These are phyloP conservation scores for Macrocentrus cingulum DNA, from an alignment of 1,140 invertebrate genomes.

Conservation along the genomic window DNA sequence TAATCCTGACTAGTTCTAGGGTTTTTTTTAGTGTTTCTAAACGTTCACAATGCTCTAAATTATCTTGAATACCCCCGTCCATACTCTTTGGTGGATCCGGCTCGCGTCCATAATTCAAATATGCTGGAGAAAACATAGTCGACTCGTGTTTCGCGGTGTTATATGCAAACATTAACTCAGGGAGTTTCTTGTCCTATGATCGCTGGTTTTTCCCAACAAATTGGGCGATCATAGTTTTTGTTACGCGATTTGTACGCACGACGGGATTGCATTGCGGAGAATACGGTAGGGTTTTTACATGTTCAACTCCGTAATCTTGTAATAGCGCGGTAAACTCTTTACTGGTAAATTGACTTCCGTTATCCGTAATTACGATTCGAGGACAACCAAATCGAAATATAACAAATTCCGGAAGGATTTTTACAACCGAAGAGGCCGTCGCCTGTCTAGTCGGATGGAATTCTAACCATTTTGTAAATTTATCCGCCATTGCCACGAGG, in stretches of 20 bases:
- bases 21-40: not conserved
- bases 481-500: slow-evolving; percentile 17
- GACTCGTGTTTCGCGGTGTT: slow-evolving; percentile 14
- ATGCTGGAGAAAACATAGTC: slow-evolving; percentile 6
- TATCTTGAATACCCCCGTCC: not conserved
- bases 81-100: not conserved
- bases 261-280: slow-evolving; percentile 42
- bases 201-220: slow-evolving; percentile 39
- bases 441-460: slow-evolving; percentile 29
- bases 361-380: slow-evolving; percentile 45
- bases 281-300: slow-evolving; percentile 32
- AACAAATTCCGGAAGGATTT: slow-evolving; percentile 34
- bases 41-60: not conserved
- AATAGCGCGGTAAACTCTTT: slow-evolving; percentile 27
- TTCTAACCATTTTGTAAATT: slow-evolving; percentile 26
- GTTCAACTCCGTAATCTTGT: slow-evolving; percentile 24
- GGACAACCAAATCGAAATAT: slow-evolving; percentile 41
- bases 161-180: slow-evolving; percentile 39
- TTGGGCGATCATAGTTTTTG: slow-evolving; percentile 25
- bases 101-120: slow-evolving; percentile 17
- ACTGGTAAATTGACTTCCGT: slow-evolving; percentile 50
- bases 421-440: slow-evolving; percentile 29
- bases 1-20: not conserved
- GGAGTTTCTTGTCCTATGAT: slow-evolving; percentile 44
- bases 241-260: slow-evolving; percentile 14